phyloP scores from a whole-genome alignment of 2,113 vertebrate species.

The Malaclemys terrapin region DNA sequence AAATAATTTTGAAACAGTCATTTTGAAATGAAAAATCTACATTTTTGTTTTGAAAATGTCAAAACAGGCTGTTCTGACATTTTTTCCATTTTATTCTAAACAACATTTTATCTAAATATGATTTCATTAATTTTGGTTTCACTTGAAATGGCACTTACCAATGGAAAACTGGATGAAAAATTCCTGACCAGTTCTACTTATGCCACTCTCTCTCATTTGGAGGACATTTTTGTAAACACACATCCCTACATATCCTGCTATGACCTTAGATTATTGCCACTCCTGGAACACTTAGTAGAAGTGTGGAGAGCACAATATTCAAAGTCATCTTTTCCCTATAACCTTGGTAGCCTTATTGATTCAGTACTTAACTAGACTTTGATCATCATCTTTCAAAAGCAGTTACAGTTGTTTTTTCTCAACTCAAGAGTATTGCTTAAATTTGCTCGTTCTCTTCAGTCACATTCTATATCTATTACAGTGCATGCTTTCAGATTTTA shows the following conservation, averaged over 20 bases:
- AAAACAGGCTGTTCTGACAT: neutral
- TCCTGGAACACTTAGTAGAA: neutral
- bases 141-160: neutral
- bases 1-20: neutral
- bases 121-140: neutral
- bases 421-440: slow-evolving; percentile 14
- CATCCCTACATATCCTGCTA: neutral
- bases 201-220: neutral
- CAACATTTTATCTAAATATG: neutral
- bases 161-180: neutral
- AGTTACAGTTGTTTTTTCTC: slow-evolving; percentile 22
- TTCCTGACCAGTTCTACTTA: neutral
- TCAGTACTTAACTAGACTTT: slow-evolving; percentile 30
- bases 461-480: neutral
- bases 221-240: neutral
- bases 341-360: slow-evolving; percentile 30
- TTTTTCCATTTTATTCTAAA: neutral
- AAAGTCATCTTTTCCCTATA: neutral
- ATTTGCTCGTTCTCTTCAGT: slow-evolving; percentile 27
- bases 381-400: slow-evolving; percentile 37
- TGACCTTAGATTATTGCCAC: neutral
- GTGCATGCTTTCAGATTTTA: slow-evolving; percentile 8
- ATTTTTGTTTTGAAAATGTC: neutral
- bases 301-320: neutral
- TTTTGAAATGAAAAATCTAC: neutral